Base-by-base conservation (phyloP, 2,888 invertebrate genomes). In the Latheticus oryzae region DNA sequence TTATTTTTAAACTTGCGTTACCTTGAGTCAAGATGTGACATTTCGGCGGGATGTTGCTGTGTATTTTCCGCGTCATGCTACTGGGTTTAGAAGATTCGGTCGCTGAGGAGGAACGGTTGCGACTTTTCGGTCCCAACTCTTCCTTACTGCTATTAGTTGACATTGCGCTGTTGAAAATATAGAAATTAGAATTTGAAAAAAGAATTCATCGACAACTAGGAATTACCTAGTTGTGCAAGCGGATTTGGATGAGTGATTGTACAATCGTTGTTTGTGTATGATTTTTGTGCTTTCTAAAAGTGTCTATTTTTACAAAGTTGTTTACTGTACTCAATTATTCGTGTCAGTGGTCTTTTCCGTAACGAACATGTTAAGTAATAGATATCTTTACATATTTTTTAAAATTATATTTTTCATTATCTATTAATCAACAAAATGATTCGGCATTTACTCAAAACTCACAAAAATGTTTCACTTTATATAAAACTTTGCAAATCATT, bases 41-140 rank as follows among this genome's bases (percentile, higher is more conserved):
- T 63, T 68, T 43, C 47, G 61, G 30, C 40, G 60, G 35, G 11
- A 58, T 40, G 23, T 58, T 62, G 40, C 74, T 68, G 52, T 75
- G 76, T 32, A 78, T 78, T 61, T 80, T 79, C 61, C 84, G 85
- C 54, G 85, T 81, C 69, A 84, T 82, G 26, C 83, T 84, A 69
- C 83, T 84, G 0, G 89, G 87, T 71, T 87, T 86, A 15, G 88
- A 85, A 40, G 87, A 84, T 75, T 91, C 91, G 32, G 84, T 87
- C 5, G 87, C 87, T 15, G 89, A 89, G 24, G 86, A 86, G 42
- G 89, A 88, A 58, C 89, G 81, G 66, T 81, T 83, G 64, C 89
- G 81, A 45, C 80, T 80, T 72, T 86, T 85, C 2, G 90, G 88
- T 4, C 83, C 81, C 17, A 88, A 80, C 65, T 89, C 88, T 67